phyloP scores from a whole-genome alignment of 1,140 invertebrate genomes.

The Eciton burchellii region DNA sequence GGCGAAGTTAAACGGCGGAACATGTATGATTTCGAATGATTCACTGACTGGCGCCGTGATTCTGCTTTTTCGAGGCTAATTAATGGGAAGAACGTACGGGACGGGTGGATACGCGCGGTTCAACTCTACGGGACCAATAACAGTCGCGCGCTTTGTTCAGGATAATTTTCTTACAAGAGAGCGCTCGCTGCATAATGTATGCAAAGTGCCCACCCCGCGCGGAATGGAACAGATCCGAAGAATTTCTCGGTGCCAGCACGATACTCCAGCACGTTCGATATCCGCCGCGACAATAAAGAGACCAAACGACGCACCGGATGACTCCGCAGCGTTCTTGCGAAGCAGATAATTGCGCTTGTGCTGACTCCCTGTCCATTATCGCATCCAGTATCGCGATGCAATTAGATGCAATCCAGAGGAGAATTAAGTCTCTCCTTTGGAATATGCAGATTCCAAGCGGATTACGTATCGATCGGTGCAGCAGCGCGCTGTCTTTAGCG shows the following conservation, averaged over 20 bases:
- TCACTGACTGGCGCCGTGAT: conserved; percentile 72
- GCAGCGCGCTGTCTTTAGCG: neutral
- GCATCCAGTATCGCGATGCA: neutral
- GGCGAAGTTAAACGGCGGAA: conserved; percentile 52
- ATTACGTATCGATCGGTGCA: too few relatives aligned
- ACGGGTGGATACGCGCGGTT: conserved; percentile 40
- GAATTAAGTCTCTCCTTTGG: too few relatives aligned
- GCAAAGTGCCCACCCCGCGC: conserved; percentile 44
- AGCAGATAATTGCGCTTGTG: neutral
- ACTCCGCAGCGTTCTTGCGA: neutral
- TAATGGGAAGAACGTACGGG: conserved; percentile 63
- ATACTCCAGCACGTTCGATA: too few relatives aligned
- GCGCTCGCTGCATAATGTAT: conserved; percentile 48
- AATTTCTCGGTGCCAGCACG: conserved; percentile 31
- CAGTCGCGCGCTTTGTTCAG: conserved; percentile 66
- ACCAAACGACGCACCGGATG: conserved; percentile 7
- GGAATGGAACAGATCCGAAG: conserved; percentile 36
- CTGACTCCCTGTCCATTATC: neutral
- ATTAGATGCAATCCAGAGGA: neutral
- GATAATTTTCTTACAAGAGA: conserved; percentile 50
- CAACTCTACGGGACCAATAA: conserved; percentile 48
- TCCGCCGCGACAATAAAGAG: conserved; percentile 23
- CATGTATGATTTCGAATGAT: conserved; percentile 61
- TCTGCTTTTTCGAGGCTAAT: conserved; percentile 72
- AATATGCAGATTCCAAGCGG: too few relatives aligned